Evolutionary conservation across 2,113 vertebrate genomes (phyloP).

Genomic region (Myiozetetes cayanensis): DNA sequence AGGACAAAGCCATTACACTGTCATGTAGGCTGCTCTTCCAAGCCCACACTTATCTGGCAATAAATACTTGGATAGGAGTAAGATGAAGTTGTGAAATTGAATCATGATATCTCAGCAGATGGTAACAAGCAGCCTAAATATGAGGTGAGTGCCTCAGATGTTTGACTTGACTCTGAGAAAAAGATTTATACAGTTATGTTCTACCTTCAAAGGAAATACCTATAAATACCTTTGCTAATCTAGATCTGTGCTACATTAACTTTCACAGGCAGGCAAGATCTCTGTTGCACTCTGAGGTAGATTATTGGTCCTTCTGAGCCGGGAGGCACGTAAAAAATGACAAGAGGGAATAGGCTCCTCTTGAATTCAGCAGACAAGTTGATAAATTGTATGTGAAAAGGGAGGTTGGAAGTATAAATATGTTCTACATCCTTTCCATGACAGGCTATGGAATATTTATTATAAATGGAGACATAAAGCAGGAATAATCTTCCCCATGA

Average conservation of each 20-base stretch:
- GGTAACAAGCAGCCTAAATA: not conserved
- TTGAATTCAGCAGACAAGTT: slow-evolving; percentile 25
- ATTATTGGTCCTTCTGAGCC: slow-evolving; percentile 3
- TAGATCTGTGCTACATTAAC: not conserved
- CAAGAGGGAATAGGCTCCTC: slow-evolving; percentile 3
- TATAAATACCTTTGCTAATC: slow-evolving; percentile 14
- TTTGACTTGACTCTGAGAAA: not conserved
- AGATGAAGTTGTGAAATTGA: slow-evolving; percentile 19
- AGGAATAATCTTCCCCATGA: slow-evolving; percentile 64
- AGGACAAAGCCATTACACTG: not conserved
- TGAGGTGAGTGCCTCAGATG: not conserved
- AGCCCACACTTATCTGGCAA: not conserved
- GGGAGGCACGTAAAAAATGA: not conserved
- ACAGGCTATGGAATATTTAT: slow-evolving; percentile 58
- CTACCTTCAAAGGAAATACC: not conserved
- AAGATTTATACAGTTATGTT: not conserved
- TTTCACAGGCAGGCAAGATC: not conserved
- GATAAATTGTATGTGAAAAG: slow-evolving; percentile 50
- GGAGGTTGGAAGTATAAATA: slow-evolving; percentile 38
- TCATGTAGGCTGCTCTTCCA: not conserved
- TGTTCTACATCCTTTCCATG: slow-evolving; percentile 40
- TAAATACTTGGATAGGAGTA: not conserved
- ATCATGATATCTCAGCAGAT: not conserved
- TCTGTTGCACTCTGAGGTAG: not conserved
- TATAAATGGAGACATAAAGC: slow-evolving; percentile 61